Evolutionary conservation across 2,888 invertebrate genomes (phyloP), one percentile per base, ranked within the genome.

Genomic region (Scrobipalpa costella): DNA sequence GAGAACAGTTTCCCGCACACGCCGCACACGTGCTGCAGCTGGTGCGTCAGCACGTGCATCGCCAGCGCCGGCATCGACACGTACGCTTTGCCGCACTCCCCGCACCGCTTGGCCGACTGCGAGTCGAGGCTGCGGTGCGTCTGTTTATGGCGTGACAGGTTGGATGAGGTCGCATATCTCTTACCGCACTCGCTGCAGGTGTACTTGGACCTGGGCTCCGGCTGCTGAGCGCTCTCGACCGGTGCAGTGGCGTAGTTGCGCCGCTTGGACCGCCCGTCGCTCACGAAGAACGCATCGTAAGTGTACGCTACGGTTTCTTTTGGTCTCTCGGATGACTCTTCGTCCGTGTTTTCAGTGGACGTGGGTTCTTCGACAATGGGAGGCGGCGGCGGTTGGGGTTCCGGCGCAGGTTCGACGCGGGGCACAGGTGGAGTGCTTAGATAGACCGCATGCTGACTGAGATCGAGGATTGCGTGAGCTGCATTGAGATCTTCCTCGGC

Each of bases 21-120:
- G 61, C 95, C 95, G 86, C 99, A 99, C 76, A 96, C 95, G 92
- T 99, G 98, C 17, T 95, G 95, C 75, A 98, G 87, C 69, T 85
- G 97, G 92, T 99, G 99, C 63, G 98, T 99, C 62, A 98, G 94
- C 69, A 98, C 94, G 90, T 99, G 98, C 98, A 99, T 99, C 52
- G 98, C 97, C 60, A 98, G 92, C 3, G 98, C 98, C 0, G 99
- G 98, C 98, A 98, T 99, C 71, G 97, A 97, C 64, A 99, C 98
- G 89, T 99, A 99, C 27, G 96, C 97, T 88, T 98, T 98, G 69
- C 97, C 97, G 85, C 98, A 99, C 71, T 97, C 96, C 76, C 95
- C 94, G 87, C 98, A 99, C 76, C 96, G 96, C 86, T 98, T 98
- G 52, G 98, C 98, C 68, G 96, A 95, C 75, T 96, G 95, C 8